Evolutionary conservation across 1,140 invertebrate species (phyloP), one percentile per base, ranked within the genome.

Genomic region (Bombus cullumanus): DNA sequence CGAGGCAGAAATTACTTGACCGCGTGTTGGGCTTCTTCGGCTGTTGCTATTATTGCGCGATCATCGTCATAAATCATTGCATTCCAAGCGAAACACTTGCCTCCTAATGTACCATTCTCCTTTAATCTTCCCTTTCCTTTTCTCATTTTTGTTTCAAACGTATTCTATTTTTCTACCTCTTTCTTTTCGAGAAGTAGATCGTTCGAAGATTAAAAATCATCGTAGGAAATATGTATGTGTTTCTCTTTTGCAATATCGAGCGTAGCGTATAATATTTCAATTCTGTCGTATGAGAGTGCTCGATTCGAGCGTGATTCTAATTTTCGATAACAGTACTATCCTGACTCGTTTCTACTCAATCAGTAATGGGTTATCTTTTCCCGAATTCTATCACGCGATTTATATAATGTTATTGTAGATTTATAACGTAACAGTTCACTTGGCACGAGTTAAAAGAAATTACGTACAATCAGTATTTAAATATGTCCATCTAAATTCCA

Each of bases 51-150:
- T 84, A 75, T 84, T 79, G 31, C 75, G 18, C 28, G 28, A 62
- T 41, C 74, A 12, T 43, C 39, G 18, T 66, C 74, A 83, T 77
- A 57, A 78, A 84, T 79, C 82, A 79, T 79, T 12, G 75, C 59
- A 79, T 71, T 62, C 53, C 5, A 6, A 6, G 2, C 25, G 18
- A 25, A 37, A 8, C 34, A n/a, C 39, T 53, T 53, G 31, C 53
- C 39, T 81, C 34, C 13, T 47, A 28, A 71, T 68, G 31, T 25
- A 68, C n/a, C 31, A 28, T 13, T 41, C 10, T 80, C 25, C n/a
- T 12, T 71, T 4, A 13, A 12, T 43, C 6, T 34, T 22, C 28
- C 10, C 1, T 8, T 4, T 22, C 12, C 12, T 62, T 39, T 25
- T 31, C 6, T 3, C 6, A 12, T 39, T 28, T 77, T 22, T 3